Evolutionary conservation across 2,888 invertebrate species (phyloP), one percentile per base, ranked within the genome.

Genomic region (Watsonalla binaria): DNA sequence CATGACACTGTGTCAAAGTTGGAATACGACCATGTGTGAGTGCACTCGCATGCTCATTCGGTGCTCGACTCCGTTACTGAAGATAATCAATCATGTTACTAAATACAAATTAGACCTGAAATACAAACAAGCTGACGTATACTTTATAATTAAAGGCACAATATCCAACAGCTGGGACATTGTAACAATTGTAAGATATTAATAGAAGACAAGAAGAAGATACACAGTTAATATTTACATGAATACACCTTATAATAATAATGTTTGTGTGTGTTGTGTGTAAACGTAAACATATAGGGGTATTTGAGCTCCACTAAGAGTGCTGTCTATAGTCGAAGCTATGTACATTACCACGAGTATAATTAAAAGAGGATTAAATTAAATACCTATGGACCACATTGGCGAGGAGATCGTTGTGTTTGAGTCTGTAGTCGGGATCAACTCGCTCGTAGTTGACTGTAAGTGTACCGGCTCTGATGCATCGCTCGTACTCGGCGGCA

Each of bases 391-490:
- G 98, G 56, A 98, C 96, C 74, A 96, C 94, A 86, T 98, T 98
- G 56, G 97, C 96, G 48, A 99, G 92, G 47, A 97, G 93, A 85
- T 98, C 98, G 88, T 97, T 97, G 89, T 98, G 96, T 79, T 97
- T 96, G 60, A 99, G 92, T 78, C 95, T 93, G 89, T 98, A 98
- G 86, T 98, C 97, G 51, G 96, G 94, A 71, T 96, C 95, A 64
- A 98, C 97, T 83, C 95, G 94, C 79, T 97, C 96, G 78, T 97
- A 98, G 92, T 98, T 98, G 76, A 98, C 97, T 11, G 97, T 97
- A 70, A 98, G 92, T 14, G 97, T 96, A 47, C 98, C 98, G 42
- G 96, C 96, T 70, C 95, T 94, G 80, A 97, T 97, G 84, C 97
- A 97, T 61, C 97, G 92, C 83, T 97, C 96, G 86, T 97, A 97